Conservation (phyloP, 2,888 invertebrate species). For the Therioaphis trifolii region DNA sequence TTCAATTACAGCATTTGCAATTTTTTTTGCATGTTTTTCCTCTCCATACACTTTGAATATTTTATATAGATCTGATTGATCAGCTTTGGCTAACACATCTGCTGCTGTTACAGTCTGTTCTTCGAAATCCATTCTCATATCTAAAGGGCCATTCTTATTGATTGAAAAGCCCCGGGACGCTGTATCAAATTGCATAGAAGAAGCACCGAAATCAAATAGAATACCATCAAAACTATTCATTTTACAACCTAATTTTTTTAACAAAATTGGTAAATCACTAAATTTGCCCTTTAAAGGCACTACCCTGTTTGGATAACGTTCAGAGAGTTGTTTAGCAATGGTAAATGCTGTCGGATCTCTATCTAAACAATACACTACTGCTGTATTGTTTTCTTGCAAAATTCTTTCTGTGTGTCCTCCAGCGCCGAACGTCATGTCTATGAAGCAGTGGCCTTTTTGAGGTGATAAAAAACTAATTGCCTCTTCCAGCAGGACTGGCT, state of each 20-base stretch:
- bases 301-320: constrained; percentile 78
- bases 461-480: constrained; percentile 78
- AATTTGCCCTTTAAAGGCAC: constrained; percentile 87
- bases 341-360: constrained; percentile 85
- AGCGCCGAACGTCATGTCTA: constrained; percentile 97
- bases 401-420: constrained; percentile 88
- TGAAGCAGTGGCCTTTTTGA: constrained; percentile 74
- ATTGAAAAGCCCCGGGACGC: constrained; percentile 87
- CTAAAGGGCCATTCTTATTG: constrained; percentile 85
- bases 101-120: constrained; percentile 84
- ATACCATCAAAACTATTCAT: constrained; percentile 84
- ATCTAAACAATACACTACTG: constrained; percentile 84
- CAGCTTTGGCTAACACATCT: constrained; percentile 84
- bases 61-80: constrained; percentile 81
- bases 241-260: constrained; percentile 73
- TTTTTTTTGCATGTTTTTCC: constrained; percentile 86
- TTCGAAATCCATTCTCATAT: constrained; percentile 94
- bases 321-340: constrained; percentile 76
- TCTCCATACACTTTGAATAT: constrained; percentile 94
- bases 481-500: constrained; percentile 81
- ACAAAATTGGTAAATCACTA: constrained; percentile 82
- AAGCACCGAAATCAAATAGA: constrained; percentile 92
- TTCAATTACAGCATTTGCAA: constrained; percentile 88
- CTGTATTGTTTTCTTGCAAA: constrained; percentile 75
- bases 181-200: constrained; percentile 92